Conservation (phyloP, 2,888 invertebrate species). For the Operophtera brumata region DNA sequence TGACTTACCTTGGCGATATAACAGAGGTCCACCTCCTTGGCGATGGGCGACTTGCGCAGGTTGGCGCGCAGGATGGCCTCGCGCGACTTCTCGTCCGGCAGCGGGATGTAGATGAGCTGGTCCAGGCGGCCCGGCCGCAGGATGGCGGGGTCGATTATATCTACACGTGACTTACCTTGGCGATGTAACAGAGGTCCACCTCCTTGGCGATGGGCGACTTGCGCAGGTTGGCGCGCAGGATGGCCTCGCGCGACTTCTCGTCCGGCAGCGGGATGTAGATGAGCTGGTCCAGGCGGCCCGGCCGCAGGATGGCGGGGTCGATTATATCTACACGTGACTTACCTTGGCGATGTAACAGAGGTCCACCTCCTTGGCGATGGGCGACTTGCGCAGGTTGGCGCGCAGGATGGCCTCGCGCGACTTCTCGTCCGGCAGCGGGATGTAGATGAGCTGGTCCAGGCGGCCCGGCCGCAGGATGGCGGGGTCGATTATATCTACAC, state of each 20-base stretch:
- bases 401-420: conserved; percentile 97
- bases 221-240: conserved; percentile 96
- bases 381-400: conserved; percentile 97
- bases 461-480: conserved; percentile 93
- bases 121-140: too few relatives aligned
- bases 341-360: conserved; percentile 92
- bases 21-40: conserved; percentile 94
- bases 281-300: too few relatives aligned
- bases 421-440: conserved; percentile 99
- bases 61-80: conserved; percentile 97
- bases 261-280: conserved; percentile 99
- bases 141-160: conserved; percentile 99
- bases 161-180: conserved; percentile 89
- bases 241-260: conserved; percentile 97
- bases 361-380: conserved; percentile 97
- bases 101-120: conserved; percentile 99
- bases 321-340: conserved; percentile 95
- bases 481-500: too few relatives aligned
- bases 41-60: conserved; percentile 96
- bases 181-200: conserved; percentile 93
- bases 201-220: conserved; percentile 98
- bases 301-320: conserved; percentile 99
- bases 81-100: conserved; percentile 99
- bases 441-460: conserved; percentile 99
- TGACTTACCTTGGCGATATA: conserved; percentile 89